These are phyloP conservation scores for Valencia hispanica DNA, from an alignment of 2,797 vertebrate species.

Conservation along the genomic window DNA sequence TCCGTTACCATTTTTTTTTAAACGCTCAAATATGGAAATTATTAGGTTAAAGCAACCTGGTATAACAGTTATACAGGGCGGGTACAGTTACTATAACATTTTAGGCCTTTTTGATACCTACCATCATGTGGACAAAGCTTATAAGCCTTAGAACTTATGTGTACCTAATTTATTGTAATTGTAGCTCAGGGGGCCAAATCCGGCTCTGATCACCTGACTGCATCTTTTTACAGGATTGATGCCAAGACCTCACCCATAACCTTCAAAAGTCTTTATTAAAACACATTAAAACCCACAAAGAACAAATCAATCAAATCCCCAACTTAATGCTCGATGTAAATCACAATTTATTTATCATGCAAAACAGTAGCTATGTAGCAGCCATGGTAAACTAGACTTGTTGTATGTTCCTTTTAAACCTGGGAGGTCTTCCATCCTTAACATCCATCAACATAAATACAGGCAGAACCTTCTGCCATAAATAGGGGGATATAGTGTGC, in stretches of 20 bases:
- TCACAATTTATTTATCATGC: constrained; percentile 36
- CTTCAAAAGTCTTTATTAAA: constrained; percentile 42
- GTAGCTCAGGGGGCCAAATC: not conserved
- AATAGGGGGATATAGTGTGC: constrained; percentile 18
- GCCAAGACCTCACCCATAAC: constrained; percentile 15
- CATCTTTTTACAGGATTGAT: constrained; percentile 9
- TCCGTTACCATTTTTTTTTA: too few species aligned
- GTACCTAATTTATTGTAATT: not conserved
- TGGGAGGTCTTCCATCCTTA: constrained; percentile 11
- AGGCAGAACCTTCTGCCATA: constrained; percentile 18
- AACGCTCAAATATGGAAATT: too few species aligned
- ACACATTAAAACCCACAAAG: constrained; percentile 14
- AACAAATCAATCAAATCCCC: constrained; percentile 54
- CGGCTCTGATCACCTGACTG: not conserved
- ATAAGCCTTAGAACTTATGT: not conserved
- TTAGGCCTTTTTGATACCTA: too few species aligned
- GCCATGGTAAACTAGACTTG: constrained; percentile 48
- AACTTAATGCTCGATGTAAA: constrained; percentile 37
- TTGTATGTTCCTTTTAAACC: constrained; percentile 37
- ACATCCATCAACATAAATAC: constrained; percentile 5
- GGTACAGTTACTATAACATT: too few species aligned
- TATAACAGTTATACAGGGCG: too few species aligned
- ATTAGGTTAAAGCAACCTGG: too few species aligned
- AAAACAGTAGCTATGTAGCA: constrained; percentile 35
- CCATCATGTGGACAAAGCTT: not conserved